These are phyloP conservation scores for Rafetus swinhoei DNA, from an alignment of 2,113 vertebrate species.

Conservation along the genomic window DNA sequence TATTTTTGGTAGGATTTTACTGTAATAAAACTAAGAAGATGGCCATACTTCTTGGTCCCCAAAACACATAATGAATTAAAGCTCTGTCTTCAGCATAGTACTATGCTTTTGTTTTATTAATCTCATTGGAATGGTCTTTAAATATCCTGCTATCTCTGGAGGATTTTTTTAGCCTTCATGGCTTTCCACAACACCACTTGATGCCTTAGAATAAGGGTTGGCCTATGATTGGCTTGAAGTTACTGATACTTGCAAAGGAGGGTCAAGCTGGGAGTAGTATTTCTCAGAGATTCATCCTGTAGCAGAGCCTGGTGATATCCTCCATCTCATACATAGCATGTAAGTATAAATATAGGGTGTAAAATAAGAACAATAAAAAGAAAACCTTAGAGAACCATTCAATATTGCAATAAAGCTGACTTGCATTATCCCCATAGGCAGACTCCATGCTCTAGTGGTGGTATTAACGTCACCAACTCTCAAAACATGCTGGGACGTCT, in stretches of 20 bases:
- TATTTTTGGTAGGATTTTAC: constrained; percentile 19
- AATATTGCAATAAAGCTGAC: constrained; percentile 66
- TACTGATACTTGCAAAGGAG: constrained; percentile 36
- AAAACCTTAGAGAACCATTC: constrained; percentile 67
- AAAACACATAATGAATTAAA: not conserved
- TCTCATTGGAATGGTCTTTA: constrained; percentile 4
- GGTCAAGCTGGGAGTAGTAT: constrained; percentile 39
- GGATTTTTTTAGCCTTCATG: constrained; percentile 38
- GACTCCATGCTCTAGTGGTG: constrained; percentile 69
- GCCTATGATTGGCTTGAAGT: constrained; percentile 26
- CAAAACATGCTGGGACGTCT: constrained; percentile 69
- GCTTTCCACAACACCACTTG: not conserved
- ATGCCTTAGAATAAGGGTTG: constrained; percentile 24
- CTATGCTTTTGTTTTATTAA: constrained; percentile 16
- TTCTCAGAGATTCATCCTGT: constrained; percentile 42
- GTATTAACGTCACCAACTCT: constrained; percentile 57
- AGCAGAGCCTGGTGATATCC: constrained; percentile 33
- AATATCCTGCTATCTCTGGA: constrained; percentile 31
- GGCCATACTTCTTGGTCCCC: not conserved
- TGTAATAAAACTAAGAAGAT: not conserved
- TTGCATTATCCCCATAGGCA: constrained; percentile 63
- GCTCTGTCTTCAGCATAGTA: constrained; percentile 8
- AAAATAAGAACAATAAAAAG: constrained; percentile 73
- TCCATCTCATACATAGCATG: constrained; percentile 12
- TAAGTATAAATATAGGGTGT: constrained; percentile 24